These are phyloP conservation scores for Phthorimaea operculella DNA, from an alignment of 1,140 invertebrate species.

Conservation along the genomic window DNA sequence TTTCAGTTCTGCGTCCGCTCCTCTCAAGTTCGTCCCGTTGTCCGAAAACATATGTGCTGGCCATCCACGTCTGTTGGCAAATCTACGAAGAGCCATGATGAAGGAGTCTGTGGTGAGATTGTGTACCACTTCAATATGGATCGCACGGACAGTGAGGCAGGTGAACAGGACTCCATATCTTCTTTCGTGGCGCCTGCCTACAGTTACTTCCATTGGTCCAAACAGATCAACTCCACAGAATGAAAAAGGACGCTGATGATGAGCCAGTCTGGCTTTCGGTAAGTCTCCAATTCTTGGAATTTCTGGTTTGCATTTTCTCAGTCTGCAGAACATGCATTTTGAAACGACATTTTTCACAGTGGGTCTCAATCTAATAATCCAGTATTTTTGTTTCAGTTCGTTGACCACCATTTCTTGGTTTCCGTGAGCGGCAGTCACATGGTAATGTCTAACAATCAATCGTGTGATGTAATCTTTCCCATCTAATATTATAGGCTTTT, in stretches of 20 bases:
- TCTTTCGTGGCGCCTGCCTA: constrained; percentile 14
- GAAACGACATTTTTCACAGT: constrained; percentile 3
- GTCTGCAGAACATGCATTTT: constrained; percentile 1
- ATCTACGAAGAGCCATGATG: constrained; percentile 37
- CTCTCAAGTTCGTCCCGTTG: too few species aligned
- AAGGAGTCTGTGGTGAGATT: constrained; percentile 22
- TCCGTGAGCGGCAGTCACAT: not conserved
- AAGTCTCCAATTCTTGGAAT: constrained; percentile 8
- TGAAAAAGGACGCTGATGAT: constrained; percentile 10
- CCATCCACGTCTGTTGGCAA: constrained; percentile 48
- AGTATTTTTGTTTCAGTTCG: not conserved
- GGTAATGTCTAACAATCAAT: constrained; percentile 7
- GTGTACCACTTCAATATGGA: constrained; percentile 21
- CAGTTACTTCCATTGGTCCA: constrained; percentile 12
- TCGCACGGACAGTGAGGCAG: constrained; percentile 19
- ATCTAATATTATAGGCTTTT: too few species aligned
- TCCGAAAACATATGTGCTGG: too few species aligned
- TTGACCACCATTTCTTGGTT: constrained; percentile 7
- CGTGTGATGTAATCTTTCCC: not conserved
- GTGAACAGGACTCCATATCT: constrained; percentile 17
- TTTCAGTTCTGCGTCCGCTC: too few species aligned
- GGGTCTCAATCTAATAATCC: not conserved
- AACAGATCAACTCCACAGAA: constrained; percentile 13
- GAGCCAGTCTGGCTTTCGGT: not conserved
- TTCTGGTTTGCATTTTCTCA: not conserved